Percentiles rank a stretch among this genome's conserved stretches.
Evolutionary conservation across 2,797 vertebrate genomes (phyloP).

Genomic region (Odontamblyopus lacepedii): DNA sequence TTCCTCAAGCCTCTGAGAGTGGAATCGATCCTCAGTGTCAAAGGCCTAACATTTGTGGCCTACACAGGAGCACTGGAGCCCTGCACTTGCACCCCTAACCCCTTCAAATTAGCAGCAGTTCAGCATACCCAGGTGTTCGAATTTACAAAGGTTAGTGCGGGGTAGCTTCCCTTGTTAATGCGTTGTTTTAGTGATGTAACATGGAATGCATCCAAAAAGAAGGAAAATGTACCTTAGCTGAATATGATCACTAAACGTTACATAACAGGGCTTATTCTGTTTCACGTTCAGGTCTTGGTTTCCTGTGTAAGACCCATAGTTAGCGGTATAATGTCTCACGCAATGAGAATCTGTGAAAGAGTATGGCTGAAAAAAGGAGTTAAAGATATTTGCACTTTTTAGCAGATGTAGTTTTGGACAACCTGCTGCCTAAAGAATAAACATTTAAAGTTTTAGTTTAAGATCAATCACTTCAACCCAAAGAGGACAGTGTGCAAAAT

Average conservation of each 20-base stretch:
- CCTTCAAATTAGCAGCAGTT: slow-evolving; percentile 64
- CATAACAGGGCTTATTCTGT: not conserved
- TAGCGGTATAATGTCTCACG: not conserved
- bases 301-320: not conserved
- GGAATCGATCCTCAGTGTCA: slow-evolving; percentile 77
- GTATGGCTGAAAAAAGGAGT: not conserved
- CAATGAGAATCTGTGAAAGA: not conserved
- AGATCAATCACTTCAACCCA: too few relatives aligned
- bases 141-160: slow-evolving; percentile 27
- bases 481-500: too few relatives aligned
- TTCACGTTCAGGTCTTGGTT: not conserved
- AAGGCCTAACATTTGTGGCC: slow-evolving; percentile 69
- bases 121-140: slow-evolving; percentile 39
- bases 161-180: slow-evolving; percentile 11
- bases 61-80: slow-evolving; percentile 48
- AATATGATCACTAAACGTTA: not conserved
- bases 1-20: slow-evolving; percentile 46
- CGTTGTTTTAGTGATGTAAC: not conserved
- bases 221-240: not conserved
- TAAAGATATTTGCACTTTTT: not conserved
- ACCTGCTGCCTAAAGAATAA: too few relatives aligned
- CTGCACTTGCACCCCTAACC: slow-evolving; percentile 14
- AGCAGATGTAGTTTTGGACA: too few relatives aligned
- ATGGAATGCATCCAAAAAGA: not conserved
- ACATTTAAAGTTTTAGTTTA: too few relatives aligned